A percentile compares a stretch with the other conserved stretches of the same genome.
Conservation (phyloP, 2,888 invertebrate species). For the Cremastinae sp. region DNA sequence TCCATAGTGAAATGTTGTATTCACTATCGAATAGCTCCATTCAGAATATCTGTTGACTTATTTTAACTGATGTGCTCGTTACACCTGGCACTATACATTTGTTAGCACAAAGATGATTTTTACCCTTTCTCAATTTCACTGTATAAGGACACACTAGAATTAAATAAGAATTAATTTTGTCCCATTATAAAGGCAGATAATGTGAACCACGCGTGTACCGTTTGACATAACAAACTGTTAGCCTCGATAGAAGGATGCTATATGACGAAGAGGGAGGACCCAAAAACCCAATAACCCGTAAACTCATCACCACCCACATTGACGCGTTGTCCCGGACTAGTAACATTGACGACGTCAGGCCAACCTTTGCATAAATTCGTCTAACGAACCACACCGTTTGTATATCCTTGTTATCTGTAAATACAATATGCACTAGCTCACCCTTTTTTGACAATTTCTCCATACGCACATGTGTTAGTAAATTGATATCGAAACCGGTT, state of each 20-base stretch:
- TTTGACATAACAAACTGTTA: constrained; percentile 13
- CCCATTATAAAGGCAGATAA: constrained; percentile 9
- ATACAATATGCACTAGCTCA: constrained; percentile 24
- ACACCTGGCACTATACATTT: too few species aligned
- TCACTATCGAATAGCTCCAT: constrained; percentile 28
- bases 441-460: too few species aligned
- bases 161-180: background rate
- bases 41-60: constrained; percentile 37
- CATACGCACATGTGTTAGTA: constrained; percentile 8
- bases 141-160: constrained; percentile 5
- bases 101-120: too few species aligned
- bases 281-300: constrained; percentile 62
- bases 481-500: constrained; percentile 47
- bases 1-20: too few species aligned
- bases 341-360: constrained; percentile 30
- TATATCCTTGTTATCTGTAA: constrained; percentile 39
- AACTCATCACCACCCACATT: constrained; percentile 37
- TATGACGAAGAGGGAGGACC: constrained; percentile 47
- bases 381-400: constrained; percentile 56
- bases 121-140: too few species aligned
- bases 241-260: constrained; percentile 46
- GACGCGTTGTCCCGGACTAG: constrained; percentile 20
- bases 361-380: constrained; percentile 58
- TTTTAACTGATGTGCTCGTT: too few species aligned
- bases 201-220: constrained; percentile 8